A percentile compares a stretch with the other conserved stretches of the same genome.
Evolutionary conservation across 2,888 invertebrate species (phyloP).

Genomic region (Plagodis dolabraria): DNA sequence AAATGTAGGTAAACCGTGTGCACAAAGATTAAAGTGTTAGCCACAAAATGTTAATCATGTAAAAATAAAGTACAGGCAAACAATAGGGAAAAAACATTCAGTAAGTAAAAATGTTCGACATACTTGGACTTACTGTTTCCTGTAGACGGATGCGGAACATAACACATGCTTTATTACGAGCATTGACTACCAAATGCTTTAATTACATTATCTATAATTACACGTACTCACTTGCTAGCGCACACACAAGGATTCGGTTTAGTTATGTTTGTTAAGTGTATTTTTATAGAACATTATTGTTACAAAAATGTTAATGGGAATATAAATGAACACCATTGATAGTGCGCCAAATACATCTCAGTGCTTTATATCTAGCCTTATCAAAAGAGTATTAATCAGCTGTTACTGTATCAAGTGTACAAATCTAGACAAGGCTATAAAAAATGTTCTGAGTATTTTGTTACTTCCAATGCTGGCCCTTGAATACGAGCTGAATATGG

Average conservation of each 20-base stretch:
- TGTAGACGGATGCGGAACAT: slow-evolving; percentile 86
- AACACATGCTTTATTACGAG: slow-evolving; percentile 82
- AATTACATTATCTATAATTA: slow-evolving; percentile 42
- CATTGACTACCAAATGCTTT: slow-evolving; percentile 67
- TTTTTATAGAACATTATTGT: background rate
- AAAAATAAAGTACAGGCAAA: slow-evolving; percentile 71
- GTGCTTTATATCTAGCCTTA: slow-evolving; percentile 1
- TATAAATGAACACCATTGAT: background rate
- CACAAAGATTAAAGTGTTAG: slow-evolving; percentile 71
- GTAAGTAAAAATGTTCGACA: slow-evolving; percentile 69
- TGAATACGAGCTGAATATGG: too few relatives aligned
- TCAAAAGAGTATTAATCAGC: background rate
- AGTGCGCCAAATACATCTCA: slow-evolving; percentile 2
- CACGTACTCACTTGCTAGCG: slow-evolving; percentile 55
- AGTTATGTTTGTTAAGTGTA: slow-evolving; percentile 16
- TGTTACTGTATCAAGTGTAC: too few relatives aligned
- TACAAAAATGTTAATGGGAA: slow-evolving; percentile 6
- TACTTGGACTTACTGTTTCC: slow-evolving; percentile 91
- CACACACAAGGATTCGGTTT: slow-evolving; percentile 71
- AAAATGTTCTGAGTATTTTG: too few relatives aligned
- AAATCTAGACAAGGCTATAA: too few relatives aligned
- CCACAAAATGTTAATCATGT: slow-evolving; percentile 76
- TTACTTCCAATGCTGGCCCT: too few relatives aligned
- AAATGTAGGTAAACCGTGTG: slow-evolving; percentile 60
- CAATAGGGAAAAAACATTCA: slow-evolving; percentile 57